A percentile compares a stretch with the other conserved stretches of the same genome.
Conservation (phyloP, 92 coral and sea anemone genomes). For the Actinernus sp. region DNA sequence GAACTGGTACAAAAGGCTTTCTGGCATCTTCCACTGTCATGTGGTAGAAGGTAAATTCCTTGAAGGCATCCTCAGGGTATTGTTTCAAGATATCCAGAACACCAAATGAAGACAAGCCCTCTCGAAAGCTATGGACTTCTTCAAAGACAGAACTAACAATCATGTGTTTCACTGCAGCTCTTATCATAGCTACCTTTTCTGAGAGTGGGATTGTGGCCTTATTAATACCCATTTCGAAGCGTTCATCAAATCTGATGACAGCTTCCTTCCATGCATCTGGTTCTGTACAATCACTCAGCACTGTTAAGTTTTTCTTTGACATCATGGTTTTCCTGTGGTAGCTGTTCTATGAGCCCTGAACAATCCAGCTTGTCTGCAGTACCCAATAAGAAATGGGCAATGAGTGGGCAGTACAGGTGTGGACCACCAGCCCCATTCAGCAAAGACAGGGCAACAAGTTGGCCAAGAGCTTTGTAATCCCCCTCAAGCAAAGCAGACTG, state of each 20-base stretch:
- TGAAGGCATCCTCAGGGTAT: slow-evolving; percentile 22
- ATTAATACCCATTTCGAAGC: slow-evolving; percentile 52
- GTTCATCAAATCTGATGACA: slow-evolving; percentile 27
- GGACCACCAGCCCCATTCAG: slow-evolving; percentile 52
- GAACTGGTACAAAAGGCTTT: slow-evolving; percentile 51
- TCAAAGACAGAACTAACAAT: slow-evolving; percentile 27
- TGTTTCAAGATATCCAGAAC: slow-evolving; percentile 31
- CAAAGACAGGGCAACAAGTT: slow-evolving; percentile 47
- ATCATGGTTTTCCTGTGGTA: slow-evolving; percentile 18
- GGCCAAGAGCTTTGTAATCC: slow-evolving; percentile 42
- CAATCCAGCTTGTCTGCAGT: slow-evolving; percentile 2
- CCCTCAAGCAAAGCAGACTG: slow-evolving; percentile 41
- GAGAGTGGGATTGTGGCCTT: slow-evolving; percentile 26
- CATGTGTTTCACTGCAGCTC: slow-evolving; percentile 26
- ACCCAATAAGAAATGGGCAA: slow-evolving; percentile 45
- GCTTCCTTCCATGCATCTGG: slow-evolving; percentile 29
- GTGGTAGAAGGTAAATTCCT: slow-evolving; percentile 25
- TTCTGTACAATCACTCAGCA: slow-evolving; percentile 16
- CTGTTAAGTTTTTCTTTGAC: slow-evolving; percentile 35
- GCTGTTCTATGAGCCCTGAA: not conserved
- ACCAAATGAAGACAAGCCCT: slow-evolving; percentile 39
- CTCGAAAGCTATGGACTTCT: slow-evolving; percentile 35
- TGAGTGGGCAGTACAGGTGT: slow-evolving; percentile 36
- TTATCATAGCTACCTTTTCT: slow-evolving; percentile 23
- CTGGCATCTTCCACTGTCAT: slow-evolving; percentile 54